Percentiles rank a stretch among this genome's conserved stretches.
phyloP scores from a whole-genome alignment of 2,113 vertebrate genomes.

The Callipepla californica region DNA sequence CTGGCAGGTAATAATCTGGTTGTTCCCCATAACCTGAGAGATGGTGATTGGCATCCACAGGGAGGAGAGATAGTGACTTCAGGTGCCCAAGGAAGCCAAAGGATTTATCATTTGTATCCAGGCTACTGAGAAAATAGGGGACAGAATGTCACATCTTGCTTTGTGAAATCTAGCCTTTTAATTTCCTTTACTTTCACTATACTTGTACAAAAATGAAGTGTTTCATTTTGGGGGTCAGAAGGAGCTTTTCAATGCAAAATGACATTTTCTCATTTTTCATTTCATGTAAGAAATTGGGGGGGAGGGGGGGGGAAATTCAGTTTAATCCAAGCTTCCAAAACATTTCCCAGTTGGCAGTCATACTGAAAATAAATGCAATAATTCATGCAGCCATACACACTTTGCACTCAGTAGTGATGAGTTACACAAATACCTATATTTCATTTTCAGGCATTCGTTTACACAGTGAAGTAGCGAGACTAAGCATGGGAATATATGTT shows the following conservation, averaged over 20 bases:
- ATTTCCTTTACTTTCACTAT: constrained; percentile 43
- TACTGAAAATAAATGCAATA: background rate
- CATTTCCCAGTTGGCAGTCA: background rate
- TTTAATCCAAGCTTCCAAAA: constrained; percentile 9
- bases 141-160: background rate
- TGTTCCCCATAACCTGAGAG: background rate
- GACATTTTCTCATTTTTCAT: background rate
- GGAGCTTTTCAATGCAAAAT: constrained; percentile 21
- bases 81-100: background rate
- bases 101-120: background rate
- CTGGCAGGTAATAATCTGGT: background rate
- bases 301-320: background rate
- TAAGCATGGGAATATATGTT: background rate
- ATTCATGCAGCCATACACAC: background rate
- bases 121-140: background rate
- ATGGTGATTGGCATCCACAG: background rate
- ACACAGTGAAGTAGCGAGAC: background rate
- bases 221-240: constrained; percentile 42
- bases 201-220: background rate
- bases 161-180: constrained; percentile 2
- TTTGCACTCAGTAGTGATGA: background rate
- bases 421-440: background rate
- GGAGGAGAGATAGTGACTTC: background rate
- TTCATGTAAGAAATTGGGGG: background rate
- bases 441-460: background rate